These are phyloP conservation scores for Gymnobelideus leadbeateri DNA, from an alignment of 2,113 vertebrate species.

Conservation along the genomic window DNA sequence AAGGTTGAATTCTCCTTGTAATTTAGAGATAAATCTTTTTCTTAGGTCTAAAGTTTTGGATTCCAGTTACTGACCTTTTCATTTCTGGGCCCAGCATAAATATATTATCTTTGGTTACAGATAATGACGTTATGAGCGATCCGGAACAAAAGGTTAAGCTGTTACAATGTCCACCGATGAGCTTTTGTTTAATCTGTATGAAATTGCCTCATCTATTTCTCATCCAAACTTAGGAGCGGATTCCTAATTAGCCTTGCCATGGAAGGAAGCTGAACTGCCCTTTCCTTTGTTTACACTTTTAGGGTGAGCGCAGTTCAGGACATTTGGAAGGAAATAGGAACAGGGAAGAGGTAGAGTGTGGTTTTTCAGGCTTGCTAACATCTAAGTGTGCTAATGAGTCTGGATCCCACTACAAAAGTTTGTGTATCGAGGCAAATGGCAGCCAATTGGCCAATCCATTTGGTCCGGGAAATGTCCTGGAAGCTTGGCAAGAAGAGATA, in stretches of 20 bases:
- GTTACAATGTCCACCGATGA: conserved; percentile 59
- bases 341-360: background rate
- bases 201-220: conserved; percentile 56
- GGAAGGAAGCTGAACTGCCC: conserved; percentile 24
- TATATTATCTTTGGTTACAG: conserved; percentile 70
- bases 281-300: conserved; percentile 7
- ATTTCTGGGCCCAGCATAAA: conserved; percentile 65
- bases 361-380: conserved; percentile 5
- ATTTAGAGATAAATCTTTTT: conserved; percentile 54
- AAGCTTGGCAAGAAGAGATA: conserved; percentile 69
- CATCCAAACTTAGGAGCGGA: conserved; percentile 16
- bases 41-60: conserved; percentile 60
- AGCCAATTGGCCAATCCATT: conserved; percentile 57
- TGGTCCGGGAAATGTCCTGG: conserved; percentile 70
- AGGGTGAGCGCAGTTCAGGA: background rate
- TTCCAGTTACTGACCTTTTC: conserved; percentile 70
- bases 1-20: conserved; percentile 66
- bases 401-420: conserved; percentile 50
- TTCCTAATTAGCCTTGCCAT: conserved; percentile 46
- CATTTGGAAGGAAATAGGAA: conserved; percentile 28
- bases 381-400: conserved; percentile 35
- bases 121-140: conserved; percentile 70
- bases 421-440: conserved; percentile 38
- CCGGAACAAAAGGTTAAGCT: conserved; percentile 74
- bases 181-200: conserved; percentile 62